Evolutionary conservation across 1,140 invertebrate species (phyloP).

Genomic region (Eulimnadia texana): DNA sequence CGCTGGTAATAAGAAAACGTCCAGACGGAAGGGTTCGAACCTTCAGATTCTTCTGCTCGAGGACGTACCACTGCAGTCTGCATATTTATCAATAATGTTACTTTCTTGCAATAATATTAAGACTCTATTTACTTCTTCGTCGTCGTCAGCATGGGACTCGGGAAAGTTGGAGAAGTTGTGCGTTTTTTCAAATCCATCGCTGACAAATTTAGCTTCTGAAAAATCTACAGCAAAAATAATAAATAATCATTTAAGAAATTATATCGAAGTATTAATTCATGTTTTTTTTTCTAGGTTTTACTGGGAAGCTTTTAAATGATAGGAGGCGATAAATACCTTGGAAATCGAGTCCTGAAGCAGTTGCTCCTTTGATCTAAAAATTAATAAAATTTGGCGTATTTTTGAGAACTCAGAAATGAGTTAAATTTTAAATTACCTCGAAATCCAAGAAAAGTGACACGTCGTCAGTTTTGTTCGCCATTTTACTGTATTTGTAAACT

Average conservation of each 20-base stretch:
- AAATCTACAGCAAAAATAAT: no score
- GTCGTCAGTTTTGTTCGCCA: neutral
- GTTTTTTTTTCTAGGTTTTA: no score
- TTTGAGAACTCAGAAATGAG: no score
- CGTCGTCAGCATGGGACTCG: conserved; percentile 26
- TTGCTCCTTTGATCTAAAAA: no score
- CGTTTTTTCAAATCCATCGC: conserved; percentile 19
- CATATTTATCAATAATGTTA: no score
- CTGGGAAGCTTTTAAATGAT: no score
- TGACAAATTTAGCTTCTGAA: neutral
- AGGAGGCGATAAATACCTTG: no score
- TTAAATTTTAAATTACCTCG: neutral
- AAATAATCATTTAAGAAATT: no score
- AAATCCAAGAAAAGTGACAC: neutral
- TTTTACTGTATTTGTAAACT: neutral
- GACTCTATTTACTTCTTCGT: conserved; percentile 14
- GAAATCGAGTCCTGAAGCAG: no score
- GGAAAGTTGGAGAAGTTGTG: conserved; percentile 30
- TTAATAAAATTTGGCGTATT: no score
- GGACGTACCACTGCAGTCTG: conserved; percentile 3
- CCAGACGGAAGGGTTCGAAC: conserved; percentile 43
- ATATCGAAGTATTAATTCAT: no score
- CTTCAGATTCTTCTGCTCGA: neutral
- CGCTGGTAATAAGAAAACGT: conserved; percentile 88
- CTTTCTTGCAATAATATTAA: no score